Conservation (phyloP, 2,888 invertebrate genomes). For the Euzetes globulus region DNA sequence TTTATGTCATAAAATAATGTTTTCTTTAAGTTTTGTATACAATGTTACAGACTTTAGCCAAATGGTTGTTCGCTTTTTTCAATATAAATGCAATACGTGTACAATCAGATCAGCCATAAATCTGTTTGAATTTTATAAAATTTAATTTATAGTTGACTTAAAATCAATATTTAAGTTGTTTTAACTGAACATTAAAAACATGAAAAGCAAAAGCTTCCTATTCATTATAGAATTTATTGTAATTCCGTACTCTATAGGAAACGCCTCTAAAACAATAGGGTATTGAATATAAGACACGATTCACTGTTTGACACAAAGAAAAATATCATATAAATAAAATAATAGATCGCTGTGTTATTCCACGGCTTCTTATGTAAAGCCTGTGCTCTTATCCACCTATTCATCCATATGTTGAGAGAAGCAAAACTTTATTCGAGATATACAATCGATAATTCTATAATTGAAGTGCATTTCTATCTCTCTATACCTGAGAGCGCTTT, state of each 20-base stretch:
- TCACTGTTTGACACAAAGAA: background rate
- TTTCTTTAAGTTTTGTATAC: background rate
- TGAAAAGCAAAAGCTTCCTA: background rate
- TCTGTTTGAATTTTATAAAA: background rate
- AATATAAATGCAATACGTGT: background rate
- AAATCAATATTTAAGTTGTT: background rate
- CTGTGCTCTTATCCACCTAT: background rate
- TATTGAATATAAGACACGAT: background rate
- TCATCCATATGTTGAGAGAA: background rate
- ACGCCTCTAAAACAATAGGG: background rate
- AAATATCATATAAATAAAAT: background rate
- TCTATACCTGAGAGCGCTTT: background rate
- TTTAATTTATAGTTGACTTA: background rate
- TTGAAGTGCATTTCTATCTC: background rate
- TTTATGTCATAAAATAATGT: background rate
- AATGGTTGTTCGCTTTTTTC: background rate
- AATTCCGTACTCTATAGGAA: no score
- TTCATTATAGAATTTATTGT: background rate
- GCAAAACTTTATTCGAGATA: background rate
- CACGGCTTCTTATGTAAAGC: background rate
- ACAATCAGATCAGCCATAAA: background rate
- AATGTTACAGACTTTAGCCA: background rate
- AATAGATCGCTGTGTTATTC: background rate
- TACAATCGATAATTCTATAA: slow-evolving; percentile 1
- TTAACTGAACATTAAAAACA: background rate